phyloP scores from a whole-genome alignment of 92 coral and sea anemone genomes.

The Palythoa grandiflora region DNA sequence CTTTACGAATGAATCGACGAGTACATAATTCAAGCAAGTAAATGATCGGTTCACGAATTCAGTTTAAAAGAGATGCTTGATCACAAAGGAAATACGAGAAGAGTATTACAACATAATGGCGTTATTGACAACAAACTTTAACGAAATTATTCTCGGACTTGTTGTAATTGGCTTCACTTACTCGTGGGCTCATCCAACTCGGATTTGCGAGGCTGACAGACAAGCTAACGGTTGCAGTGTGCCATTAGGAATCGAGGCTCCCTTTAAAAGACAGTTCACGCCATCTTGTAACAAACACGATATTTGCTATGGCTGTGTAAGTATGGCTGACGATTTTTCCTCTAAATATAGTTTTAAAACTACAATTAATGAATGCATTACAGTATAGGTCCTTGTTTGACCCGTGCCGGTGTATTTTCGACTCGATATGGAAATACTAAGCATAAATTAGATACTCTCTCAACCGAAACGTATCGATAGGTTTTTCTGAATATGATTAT shows the following conservation, averaged over 20 bases:
- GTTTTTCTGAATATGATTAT: neutral
- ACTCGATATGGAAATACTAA: too few species aligned
- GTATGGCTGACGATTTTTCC: conserved; percentile 41
- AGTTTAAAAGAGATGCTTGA: neutral
- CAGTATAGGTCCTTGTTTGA: too few species aligned
- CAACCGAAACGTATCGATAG: neutral
- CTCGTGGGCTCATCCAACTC: conserved; percentile 45
- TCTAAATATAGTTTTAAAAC: neutral
- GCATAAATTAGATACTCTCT: neutral
- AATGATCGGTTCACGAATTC: neutral
- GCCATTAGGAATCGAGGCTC: conserved; percentile 93
- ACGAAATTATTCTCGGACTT: conserved; percentile 31
- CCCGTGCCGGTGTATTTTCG: too few species aligned
- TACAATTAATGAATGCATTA: neutral
- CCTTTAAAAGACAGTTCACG: conserved; percentile 87
- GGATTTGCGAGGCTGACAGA: conserved; percentile 89
- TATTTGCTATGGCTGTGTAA: conserved; percentile 98
- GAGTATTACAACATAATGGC: conserved; percentile 9
- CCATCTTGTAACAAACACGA: conserved; percentile 98
- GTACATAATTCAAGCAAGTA: neutral
- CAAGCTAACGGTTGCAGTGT: conserved; percentile 95
- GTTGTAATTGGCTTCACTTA: conserved; percentile 34
- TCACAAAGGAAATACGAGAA: neutral
- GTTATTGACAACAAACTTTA: conserved; percentile 34
- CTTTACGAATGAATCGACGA: neutral